These are phyloP conservation scores for Lacanobia wlatinum DNA, from an alignment of 2,888 invertebrate species.

Conservation along the genomic window DNA sequence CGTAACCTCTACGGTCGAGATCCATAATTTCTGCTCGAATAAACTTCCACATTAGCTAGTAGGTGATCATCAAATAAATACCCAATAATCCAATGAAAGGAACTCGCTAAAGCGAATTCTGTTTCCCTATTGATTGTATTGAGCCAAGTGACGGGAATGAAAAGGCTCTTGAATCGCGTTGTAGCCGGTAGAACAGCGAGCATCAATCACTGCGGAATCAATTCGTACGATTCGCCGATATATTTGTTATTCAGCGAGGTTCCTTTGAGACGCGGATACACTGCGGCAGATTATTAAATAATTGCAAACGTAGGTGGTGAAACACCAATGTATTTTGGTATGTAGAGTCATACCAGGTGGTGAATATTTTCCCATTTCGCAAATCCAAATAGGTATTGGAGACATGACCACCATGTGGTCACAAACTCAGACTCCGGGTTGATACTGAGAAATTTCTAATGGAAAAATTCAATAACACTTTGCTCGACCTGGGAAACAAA, in stretches of 20 bases:
- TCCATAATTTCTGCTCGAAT: too few species aligned
- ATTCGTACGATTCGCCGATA: conserved; percentile 64
- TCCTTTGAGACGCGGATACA: conserved; percentile 33
- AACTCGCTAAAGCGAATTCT: conserved; percentile 36
- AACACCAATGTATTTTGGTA: neutral
- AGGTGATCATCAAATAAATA: conserved; percentile 16
- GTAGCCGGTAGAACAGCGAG: conserved; percentile 61
- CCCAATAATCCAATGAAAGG: conserved; percentile 24
- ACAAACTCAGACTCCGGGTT: too few species aligned
- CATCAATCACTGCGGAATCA: conserved; percentile 72
- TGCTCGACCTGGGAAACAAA: too few species aligned
- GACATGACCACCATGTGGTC: too few species aligned
- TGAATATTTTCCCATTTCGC: too few species aligned
- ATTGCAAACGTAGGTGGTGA: conserved; percentile 22
- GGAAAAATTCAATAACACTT: too few species aligned
- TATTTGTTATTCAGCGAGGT: conserved; percentile 63
- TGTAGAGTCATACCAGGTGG: too few species aligned
- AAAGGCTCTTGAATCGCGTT: conserved; percentile 46
- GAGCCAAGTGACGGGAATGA: conserved; percentile 51
- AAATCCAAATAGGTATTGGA: too few species aligned
- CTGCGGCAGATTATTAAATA: conserved; percentile 46
- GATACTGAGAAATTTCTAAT: too few species aligned
- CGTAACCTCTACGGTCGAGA: neutral
- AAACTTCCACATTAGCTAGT: conserved; percentile 4
- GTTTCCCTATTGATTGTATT: conserved; percentile 51